Base-by-base conservation (phyloP, 1,140 invertebrate genomes). In the Heliconius melpomene region DNA sequence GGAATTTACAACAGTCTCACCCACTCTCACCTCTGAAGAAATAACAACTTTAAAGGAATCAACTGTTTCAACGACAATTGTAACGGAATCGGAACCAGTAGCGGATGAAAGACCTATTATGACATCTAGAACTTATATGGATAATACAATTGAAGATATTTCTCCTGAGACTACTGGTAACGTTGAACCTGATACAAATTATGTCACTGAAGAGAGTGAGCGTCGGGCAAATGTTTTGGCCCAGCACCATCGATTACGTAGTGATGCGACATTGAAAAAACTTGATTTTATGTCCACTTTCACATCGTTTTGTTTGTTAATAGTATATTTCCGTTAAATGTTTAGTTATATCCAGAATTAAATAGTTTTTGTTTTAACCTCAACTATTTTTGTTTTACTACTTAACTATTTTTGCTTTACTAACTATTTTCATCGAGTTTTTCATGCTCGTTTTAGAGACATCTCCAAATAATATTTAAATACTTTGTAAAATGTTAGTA, bases 151-250 rank as follows among this genome's bases (percentile, higher is more conserved):
- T 40, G 75, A 76, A 70, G 57, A 50, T 18, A 70, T 32, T 70
- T 26, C 75, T 50, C 9, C 23, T 50, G 36, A 77, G 46, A 29
- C 60, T 29, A 77, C 16, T 32, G 74, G 54, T 76, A 54, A 70
- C 3, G 23, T 73, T 23, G 75, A 57, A 38, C 6, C 20, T 72
- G 76, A 76, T 6, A 76, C 77, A 8, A 77, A 66, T 13, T 86
- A 85, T 84, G 76, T 87, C 20, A 84, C 83, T 38, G 83, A 86
- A 52, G 86, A 84, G 79, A 57, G 78, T 75, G 57, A 85, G 60
- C 82, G 88, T 78, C 86, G 87, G 75, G 54, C 79, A 18, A 87
- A 84, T 52, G 79, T 89, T 16, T 88, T 90, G 81, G 88, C 90
- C 72, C 88, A 88, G 74, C 84, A 85, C 23, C 84, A 89, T 70